These are phyloP conservation scores for Apantesis nais DNA, from an alignment of 2,888 invertebrate genomes.

Conservation along the genomic window DNA sequence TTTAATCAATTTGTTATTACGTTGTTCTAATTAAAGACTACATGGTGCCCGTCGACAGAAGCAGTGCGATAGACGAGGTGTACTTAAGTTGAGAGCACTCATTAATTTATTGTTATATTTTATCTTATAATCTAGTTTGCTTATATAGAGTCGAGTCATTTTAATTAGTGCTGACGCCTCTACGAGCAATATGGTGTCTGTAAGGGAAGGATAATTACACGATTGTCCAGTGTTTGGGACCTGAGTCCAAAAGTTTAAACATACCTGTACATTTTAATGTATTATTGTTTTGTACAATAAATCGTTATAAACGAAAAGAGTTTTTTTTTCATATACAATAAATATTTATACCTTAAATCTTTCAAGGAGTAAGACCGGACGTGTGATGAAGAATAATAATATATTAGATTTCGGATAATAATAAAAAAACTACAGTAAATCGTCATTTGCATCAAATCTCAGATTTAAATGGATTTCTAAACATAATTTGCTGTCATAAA, in stretches of 20 bases:
- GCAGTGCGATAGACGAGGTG: conserved; percentile 84
- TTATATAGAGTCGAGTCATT: conserved; percentile 83
- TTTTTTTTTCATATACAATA: conserved; percentile 57
- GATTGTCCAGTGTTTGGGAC: conserved; percentile 85
- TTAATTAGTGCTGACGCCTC: conserved; percentile 85
- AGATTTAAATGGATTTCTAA: no score
- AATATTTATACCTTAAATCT: no score
- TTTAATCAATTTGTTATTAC: conserved; percentile 84
- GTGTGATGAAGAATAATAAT: no score
- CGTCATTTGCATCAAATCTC: no score
- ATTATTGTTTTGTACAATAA: conserved; percentile 87
- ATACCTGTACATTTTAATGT: conserved; percentile 87
- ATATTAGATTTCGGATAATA: no score
- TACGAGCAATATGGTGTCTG: conserved; percentile 86
- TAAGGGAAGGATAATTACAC: conserved; percentile 82
- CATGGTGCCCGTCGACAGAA: conserved; percentile 85
- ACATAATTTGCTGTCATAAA: no score
- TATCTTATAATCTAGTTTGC: conserved; percentile 83
- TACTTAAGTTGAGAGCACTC: conserved; percentile 85
- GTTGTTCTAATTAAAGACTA: conserved; percentile 84
- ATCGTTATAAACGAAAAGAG: conserved; percentile 83
- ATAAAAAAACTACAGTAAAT: no score
- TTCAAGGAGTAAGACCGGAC: no score
- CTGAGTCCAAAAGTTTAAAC: conserved; percentile 84
- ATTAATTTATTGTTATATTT: conserved; percentile 84